Conservation (phyloP, 2,888 invertebrate species). For the Notodonta ziczac region DNA sequence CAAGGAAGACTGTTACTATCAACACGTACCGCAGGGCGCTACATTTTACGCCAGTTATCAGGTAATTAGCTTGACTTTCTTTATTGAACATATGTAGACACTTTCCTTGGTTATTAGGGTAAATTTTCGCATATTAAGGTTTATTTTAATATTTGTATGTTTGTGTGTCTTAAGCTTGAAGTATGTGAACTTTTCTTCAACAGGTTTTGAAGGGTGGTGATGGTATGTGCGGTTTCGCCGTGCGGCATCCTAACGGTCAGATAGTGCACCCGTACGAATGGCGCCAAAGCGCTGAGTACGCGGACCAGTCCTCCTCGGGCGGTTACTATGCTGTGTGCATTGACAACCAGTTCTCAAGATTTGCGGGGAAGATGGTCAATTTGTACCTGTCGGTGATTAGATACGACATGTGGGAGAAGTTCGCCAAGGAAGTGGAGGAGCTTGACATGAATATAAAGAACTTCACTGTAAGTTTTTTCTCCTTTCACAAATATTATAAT, state of each 20-base stretch:
- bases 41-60: slow-evolving; percentile 97
- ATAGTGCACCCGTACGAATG: slow-evolving; percentile 96
- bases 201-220: slow-evolving; percentile 97
- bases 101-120: slow-evolving; percentile 9
- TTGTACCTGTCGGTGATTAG: slow-evolving; percentile 95
- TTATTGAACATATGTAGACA: slow-evolving; percentile 14
- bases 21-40: slow-evolving; percentile 95
- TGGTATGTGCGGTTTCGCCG: slow-evolving; percentile 96
- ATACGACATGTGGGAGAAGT: slow-evolving; percentile 97
- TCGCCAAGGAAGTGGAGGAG: slow-evolving; percentile 94
- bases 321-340: slow-evolving; percentile 96
- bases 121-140: background rate
- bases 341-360: slow-evolving; percentile 96
- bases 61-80: slow-evolving; percentile 80
- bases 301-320: slow-evolving; percentile 91
- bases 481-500: slow-evolving; percentile 1
- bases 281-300: slow-evolving; percentile 95
- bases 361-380: slow-evolving; percentile 95
- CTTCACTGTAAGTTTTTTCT: slow-evolving; percentile 90
- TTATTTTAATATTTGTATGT: background rate
- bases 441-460: slow-evolving; percentile 95
- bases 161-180: background rate
- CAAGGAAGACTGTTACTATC: slow-evolving; percentile 96
- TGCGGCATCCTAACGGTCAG: slow-evolving; percentile 92
- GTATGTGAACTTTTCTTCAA: slow-evolving; percentile 17